Evolutionary conservation across 2,888 invertebrate species (phyloP).

Genomic region (Drosophila merina): DNA sequence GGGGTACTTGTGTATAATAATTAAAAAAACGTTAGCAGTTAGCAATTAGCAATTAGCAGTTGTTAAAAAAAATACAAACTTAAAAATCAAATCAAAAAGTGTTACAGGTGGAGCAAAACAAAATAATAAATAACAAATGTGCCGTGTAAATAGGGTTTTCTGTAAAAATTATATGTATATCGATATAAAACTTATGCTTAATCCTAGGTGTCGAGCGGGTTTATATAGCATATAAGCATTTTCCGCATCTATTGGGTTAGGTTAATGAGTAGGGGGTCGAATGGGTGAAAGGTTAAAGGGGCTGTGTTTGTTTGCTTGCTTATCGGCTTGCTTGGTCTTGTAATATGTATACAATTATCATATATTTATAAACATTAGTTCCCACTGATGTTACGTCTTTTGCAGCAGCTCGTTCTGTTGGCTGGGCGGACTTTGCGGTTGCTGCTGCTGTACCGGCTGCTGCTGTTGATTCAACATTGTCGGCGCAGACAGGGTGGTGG

Average conservation of each 20-base stretch:
- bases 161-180: conserved; percentile 48
- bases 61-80: conserved; percentile 36
- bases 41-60: conserved; percentile 20
- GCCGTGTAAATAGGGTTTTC: conserved; percentile 52
- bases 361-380: conserved; percentile 84
- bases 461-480: conserved; percentile 78
- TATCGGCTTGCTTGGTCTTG: conserved; percentile 72
- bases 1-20: conserved; percentile 24
- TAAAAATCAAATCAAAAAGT: conserved; percentile 8
- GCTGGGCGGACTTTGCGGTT: conserved; percentile 83
- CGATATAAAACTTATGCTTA: conserved; percentile 46
- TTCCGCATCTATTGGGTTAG: not conserved
- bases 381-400: conserved; percentile 85
- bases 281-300: conserved; percentile 1
- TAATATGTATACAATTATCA: conserved; percentile 81
- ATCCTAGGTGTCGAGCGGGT: conserved; percentile 39
- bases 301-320: conserved; percentile 60
- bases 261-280: conserved; percentile 25
- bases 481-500: conserved; percentile 81
- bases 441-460: conserved; percentile 67
- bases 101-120: conserved; percentile 49
- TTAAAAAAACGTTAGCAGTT: conserved; percentile 17
- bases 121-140: conserved; percentile 71
- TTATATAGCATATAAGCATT: conserved; percentile 32
- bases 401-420: conserved; percentile 83